Base-by-base conservation (phyloP, 2,888 invertebrate genomes). In the Luffia ferchaultella region DNA sequence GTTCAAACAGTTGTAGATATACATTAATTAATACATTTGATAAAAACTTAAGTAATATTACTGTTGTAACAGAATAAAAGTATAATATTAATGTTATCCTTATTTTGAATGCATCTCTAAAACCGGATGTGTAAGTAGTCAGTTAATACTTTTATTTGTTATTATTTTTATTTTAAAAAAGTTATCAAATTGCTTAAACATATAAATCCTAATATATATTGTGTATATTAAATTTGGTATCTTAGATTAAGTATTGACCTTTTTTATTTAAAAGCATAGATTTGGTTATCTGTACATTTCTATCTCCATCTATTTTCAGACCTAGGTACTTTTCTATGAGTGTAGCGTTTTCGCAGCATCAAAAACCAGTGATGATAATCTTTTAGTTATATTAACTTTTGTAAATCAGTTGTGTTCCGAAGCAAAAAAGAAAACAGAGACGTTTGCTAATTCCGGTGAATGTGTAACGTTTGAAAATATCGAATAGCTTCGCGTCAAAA, bases 261-360 rank as follows among this genome's bases (percentile, higher is more conserved):
- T 30, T 12, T 30, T 30, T 7, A 20, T 42, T 41, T 57, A 70
- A 68, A 67, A 72, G 78, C 67, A 57, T 50, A 59, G 55, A 60
- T 55, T 58, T 78, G 76, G 62, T 59, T 60, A 67, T 66, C 76
- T 76, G 78, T 78, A 80, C 79, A 79, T 73, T 86, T 86, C 85
- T 85, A 86, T 86, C 87, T 86, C 87, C 87, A 86, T 87, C 87
- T 87, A 87, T 88, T 87, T 88, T 88, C 88, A 88, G 88, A 88
- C 84, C 79, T 85, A 88, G 87, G 88, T 88, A 88, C 88, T 88
- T 88, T 83, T 84, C 71, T 78, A 74, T 69, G 83, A 76, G 80
- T 79, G 76, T 83, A 82, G 84, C 83, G 83, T 84, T 83, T 85
- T 85, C 79, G 87, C 87, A 86, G 87, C 86, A 71, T 30, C 30